Evolutionary conservation across 2,113 vertebrate species (phyloP).

Genomic region (Stigmatopora nigra): DNA sequence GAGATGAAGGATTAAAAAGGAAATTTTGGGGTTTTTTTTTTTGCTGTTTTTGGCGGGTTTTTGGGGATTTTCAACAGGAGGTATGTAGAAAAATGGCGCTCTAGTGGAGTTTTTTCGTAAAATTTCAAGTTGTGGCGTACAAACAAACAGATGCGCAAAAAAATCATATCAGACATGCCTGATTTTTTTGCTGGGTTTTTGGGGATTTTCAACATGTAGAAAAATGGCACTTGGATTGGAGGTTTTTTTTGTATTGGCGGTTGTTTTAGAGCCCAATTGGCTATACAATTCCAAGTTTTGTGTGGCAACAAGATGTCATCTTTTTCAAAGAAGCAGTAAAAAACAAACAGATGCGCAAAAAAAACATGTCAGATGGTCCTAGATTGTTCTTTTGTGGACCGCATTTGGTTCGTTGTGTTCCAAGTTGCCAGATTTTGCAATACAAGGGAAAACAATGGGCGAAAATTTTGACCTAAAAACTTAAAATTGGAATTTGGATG

Average conservation of each 20-base stretch:
- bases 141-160: too few species aligned
- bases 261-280: background rate
- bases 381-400: background rate
- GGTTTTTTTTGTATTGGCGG: background rate
- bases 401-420: background rate
- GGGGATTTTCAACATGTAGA: slow-evolving; percentile 30
- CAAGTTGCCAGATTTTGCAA: too few species aligned
- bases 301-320: background rate
- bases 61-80: slow-evolving; percentile 27
- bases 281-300: background rate
- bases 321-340: background rate
- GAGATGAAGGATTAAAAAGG: slow-evolving; percentile 15
- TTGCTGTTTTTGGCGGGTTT: background rate
- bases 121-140: too few species aligned
- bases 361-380: background rate
- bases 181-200: background rate
- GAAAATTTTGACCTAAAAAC: too few species aligned
- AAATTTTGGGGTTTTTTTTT: too few species aligned
- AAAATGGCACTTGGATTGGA: background rate
- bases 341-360: background rate
- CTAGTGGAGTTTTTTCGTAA: background rate
- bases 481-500: too few species aligned
- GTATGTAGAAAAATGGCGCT: slow-evolving; percentile 37
- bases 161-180: too few species aligned
- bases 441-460: too few species aligned